Evolutionary conservation across 2,888 invertebrate species (phyloP).

Genomic region (Dromius quadrimaculatus): DNA sequence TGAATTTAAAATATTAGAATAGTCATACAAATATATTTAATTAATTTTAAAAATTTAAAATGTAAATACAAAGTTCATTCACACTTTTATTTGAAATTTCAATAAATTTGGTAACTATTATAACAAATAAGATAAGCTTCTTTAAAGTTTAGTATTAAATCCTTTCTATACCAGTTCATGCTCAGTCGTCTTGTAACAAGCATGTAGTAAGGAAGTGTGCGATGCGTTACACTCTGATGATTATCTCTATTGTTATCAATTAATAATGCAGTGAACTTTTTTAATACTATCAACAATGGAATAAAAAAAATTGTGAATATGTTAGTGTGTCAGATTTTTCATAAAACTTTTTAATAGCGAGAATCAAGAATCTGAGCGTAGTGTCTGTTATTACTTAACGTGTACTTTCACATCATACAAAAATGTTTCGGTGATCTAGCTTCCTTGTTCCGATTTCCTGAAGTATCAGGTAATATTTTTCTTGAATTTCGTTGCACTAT

Average conservation of each 20-base stretch:
- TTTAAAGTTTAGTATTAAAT: slow-evolving; percentile 2
- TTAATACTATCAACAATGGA: slow-evolving; percentile 17
- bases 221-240: slow-evolving; percentile 21
- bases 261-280: neutral
- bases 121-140: slow-evolving; percentile 7
- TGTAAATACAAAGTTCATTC: no score
- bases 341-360: slow-evolving; percentile 30
- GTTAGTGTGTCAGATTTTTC: slow-evolving; percentile 37
- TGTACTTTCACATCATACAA: slow-evolving; percentile 48
- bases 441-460: slow-evolving; percentile 52
- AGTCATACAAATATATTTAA: no score
- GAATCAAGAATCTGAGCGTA: slow-evolving; percentile 38
- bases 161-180: slow-evolving; percentile 14
- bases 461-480: slow-evolving; percentile 41
- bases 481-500: slow-evolving; percentile 15
- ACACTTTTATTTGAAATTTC: no score
- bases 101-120: slow-evolving; percentile 6
- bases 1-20: no score
- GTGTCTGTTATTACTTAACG: slow-evolving; percentile 43
- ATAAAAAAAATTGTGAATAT: slow-evolving; percentile 14
- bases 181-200: slow-evolving; percentile 25
- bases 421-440: slow-evolving; percentile 50
- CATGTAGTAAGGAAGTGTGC: slow-evolving; percentile 6
- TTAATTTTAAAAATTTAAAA: no score
- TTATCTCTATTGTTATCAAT: slow-evolving; percentile 17